Evolutionary conservation across 2,113 vertebrate species (phyloP), one percentile per base, ranked within the genome.

Genomic region (Murina feae): DNA sequence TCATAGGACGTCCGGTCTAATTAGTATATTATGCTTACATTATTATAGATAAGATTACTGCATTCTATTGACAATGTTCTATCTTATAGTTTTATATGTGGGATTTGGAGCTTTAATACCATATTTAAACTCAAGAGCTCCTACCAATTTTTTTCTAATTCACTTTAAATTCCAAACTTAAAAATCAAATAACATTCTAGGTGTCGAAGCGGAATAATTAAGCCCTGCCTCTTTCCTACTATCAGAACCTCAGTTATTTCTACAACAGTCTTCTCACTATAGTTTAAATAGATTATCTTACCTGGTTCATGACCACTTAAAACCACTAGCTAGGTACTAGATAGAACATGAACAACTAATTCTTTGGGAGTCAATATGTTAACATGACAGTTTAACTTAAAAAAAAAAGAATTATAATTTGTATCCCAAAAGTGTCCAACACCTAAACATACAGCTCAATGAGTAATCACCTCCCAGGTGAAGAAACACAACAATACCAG

Each of bases 121-220:
- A 37, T 86, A 65, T 44, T 75, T 82, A 86, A 89, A 79, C 37
- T 66, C 55, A 81, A 63, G 76, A 72, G 84, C 84, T 88, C 18
- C 63, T 75, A 72, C 13, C 83, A 42, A 85, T 32, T 93, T 81
- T 88, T 79, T 84, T 69, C 35, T 91, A 89, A 83, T 75, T 93
- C 47, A 78, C 69, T 93, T 94, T 81, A 86, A 89, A 91, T 76
- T 72, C 35, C 25, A 91, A 78, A 76, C 44, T 80, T 95, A 55
- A 90, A 85, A 81, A 87, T 7, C 5, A 5, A 60, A 32, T 55
- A 35, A 86, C 42, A 91, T 92, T 90, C 47, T 68, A 23, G 39
- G 53, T 82, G 20, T 83, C 74, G 69, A 47, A 20, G 14, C 9
- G 16, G 37, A 37, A 42, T 65, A 74, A 21, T 11, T 44, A 75